Evolutionary conservation across 2,113 vertebrate species (phyloP).

Genomic region (Chamaea fasciata): DNA sequence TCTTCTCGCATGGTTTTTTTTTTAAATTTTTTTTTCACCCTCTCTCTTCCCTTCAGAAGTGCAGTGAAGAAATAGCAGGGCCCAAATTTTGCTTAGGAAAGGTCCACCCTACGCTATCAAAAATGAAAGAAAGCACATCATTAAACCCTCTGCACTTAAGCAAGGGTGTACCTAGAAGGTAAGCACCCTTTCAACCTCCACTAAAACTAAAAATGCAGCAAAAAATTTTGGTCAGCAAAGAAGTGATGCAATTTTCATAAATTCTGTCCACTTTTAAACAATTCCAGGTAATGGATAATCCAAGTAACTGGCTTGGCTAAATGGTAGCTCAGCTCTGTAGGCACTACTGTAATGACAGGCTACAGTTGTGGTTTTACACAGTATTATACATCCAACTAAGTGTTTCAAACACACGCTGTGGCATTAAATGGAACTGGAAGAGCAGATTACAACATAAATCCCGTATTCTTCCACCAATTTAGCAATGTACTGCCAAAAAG

Average conservation of each 20-base stretch:
- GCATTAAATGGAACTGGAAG: background rate
- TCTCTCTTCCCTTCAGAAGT: background rate
- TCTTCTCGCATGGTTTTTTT: background rate
- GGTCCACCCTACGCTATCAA: fast-evolving
- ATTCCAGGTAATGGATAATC: background rate
- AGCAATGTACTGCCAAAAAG: background rate
- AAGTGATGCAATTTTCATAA: background rate
- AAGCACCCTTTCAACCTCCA: background rate
- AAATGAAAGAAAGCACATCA: background rate
- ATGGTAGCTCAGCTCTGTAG: background rate
- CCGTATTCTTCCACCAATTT: background rate
- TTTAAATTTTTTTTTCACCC: background rate
- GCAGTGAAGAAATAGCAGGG: background rate
- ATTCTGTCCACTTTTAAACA: background rate
- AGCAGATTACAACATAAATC: constrained; percentile 9
- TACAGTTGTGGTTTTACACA: background rate
- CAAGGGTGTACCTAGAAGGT: background rate
- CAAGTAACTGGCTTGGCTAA: background rate
- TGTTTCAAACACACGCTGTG: background rate
- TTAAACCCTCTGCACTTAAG: background rate
- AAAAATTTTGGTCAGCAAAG: background rate
- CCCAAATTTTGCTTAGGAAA: background rate
- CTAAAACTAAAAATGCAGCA: background rate
- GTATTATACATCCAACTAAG: background rate
- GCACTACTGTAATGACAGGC: background rate